phyloP scores from a whole-genome alignment of 2,888 invertebrate genomes.

The Pollenia labialis region DNA sequence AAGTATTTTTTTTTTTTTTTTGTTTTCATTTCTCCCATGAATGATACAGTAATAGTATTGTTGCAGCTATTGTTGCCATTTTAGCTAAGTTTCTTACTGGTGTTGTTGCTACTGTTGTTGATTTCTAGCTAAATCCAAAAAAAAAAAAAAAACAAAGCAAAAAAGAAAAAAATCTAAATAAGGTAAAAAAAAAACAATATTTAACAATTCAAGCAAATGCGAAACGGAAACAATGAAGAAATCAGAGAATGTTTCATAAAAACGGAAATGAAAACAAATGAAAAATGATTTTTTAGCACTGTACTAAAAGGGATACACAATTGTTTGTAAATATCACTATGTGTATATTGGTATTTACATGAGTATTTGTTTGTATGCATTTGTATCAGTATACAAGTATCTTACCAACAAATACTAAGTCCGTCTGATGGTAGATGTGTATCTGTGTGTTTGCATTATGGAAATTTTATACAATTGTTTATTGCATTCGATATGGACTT shows the following conservation, averaged over 20 bases:
- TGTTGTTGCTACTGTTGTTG: conserved; percentile 40
- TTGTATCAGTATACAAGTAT: conserved; percentile 25
- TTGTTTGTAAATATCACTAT: conserved; percentile 15
- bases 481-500: conserved; percentile 66
- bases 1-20: background rate
- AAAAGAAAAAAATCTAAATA: background rate
- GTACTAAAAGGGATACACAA: conserved; percentile 48
- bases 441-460: conserved; percentile 18
- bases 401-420: conserved; percentile 24
- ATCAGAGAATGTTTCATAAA: conserved; percentile 69
- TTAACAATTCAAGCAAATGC: conserved; percentile 71
- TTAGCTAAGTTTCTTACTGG: conserved; percentile 42
- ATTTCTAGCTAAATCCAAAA: conserved; percentile 24
- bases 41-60: conserved; percentile 30
- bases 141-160: background rate
- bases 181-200: conserved; percentile 40
- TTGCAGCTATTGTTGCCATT: conserved; percentile 45
- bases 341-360: background rate
- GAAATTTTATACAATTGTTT: conserved; percentile 66
- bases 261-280: conserved; percentile 71
- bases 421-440: background rate
- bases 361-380: conserved; percentile 7
- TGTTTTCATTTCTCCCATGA: background rate
- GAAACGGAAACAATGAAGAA: conserved; percentile 72
- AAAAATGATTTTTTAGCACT: conserved; percentile 71